Base-by-base conservation (phyloP, 2,888 invertebrate genomes). In the Brachypterus glaber region DNA sequence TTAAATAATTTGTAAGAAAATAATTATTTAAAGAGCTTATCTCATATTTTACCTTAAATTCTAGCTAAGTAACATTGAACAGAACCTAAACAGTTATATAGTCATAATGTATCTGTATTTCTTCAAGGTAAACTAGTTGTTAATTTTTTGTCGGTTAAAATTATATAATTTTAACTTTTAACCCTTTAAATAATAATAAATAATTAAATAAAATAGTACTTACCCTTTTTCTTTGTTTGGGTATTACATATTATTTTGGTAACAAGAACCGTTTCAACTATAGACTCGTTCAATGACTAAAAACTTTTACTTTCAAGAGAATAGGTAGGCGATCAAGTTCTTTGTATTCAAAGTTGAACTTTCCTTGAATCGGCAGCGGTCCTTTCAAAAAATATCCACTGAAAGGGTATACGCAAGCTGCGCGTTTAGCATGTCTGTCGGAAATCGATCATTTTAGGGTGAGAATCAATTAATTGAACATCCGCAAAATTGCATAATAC, bases 301-400 rank as follows among this genome's bases (percentile, higher is more conserved):
- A 39, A 49, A 63, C 63, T 64, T 63, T 64, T 62, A 62, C 62
- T 64, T 64, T 62, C 59, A 56, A 56, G 24, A 42, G 61, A 60
- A 62, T 60, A 60, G 62, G 60, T 61, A 58, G 50, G 56, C 49
- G 53, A 54, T 58, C 59, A 55, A 55, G 54, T 57, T 57, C 57
- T 60, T 61, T 60, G 57, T 58, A 53, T 59, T 58, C 55, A 53
- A 52, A 57, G 49, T 50, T 47, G 48, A 47, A 49, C 53, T 57
- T 57, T 57, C 54, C 51, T 57, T 49, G 45, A 37, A 33, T 37
- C 39, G 40, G 40, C 38, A 48, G 53, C 54, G 52, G 44, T 37
- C 49, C 41, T 51, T 49, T 51, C 37, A 37, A 53, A 52, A 47
- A 50, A 48, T 42, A 38, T 43, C 25, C 27, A 31, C 35, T n/a